Evolutionary conservation across 2,113 vertebrate species (phyloP), one percentile per base, ranked within the genome.

Genomic region (Malurus cyaneus): DNA sequence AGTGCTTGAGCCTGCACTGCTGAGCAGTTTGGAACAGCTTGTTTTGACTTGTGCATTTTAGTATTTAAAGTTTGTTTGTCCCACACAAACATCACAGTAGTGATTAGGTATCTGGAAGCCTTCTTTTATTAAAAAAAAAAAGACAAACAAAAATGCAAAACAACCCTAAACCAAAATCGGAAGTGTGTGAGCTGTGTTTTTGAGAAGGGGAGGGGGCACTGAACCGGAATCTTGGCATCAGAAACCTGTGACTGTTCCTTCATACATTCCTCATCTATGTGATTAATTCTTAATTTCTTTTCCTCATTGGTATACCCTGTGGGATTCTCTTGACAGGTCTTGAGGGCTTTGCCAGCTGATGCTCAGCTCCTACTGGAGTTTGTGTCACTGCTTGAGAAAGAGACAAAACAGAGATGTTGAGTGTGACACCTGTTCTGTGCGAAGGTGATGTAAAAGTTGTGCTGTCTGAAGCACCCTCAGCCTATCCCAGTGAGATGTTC

Each of bases 1-100:
- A 77, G 73, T 59, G 88, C 92, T 95, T 81, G 88, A 94, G 88
- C 77, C 90, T 94, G 96, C 89, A 92, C 94, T 54, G 69, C 92
- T 76, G 83, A 96, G 92, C 85, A 93, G 86, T 88, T 96, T 42
- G 65, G 54, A 86, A 93, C 73, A 52, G 78, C 80, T 92, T 72
- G 62, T 96, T 93, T 94, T 64, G 11, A 78, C 62, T 94, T 73
- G 70, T 94, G 72, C 70, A 71, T 96, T 92, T 92, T 83, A 90
- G 71, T 92, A 94, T 91, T 92, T 86, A 46, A 94, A 84, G 59
- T 79, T 78, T 1, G 24, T 93, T 96, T 32, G 18, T 94, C 59
- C 56, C 83, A 79, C 86, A 91, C 91, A 95, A 93, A 89, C 70
- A 88, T 57, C 76, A 91, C 71, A 88, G 72, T 80, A 73, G 74